These are phyloP conservation scores for Thunnus albacares DNA, from an alignment of 2,797 vertebrate species.

Conservation along the genomic window DNA sequence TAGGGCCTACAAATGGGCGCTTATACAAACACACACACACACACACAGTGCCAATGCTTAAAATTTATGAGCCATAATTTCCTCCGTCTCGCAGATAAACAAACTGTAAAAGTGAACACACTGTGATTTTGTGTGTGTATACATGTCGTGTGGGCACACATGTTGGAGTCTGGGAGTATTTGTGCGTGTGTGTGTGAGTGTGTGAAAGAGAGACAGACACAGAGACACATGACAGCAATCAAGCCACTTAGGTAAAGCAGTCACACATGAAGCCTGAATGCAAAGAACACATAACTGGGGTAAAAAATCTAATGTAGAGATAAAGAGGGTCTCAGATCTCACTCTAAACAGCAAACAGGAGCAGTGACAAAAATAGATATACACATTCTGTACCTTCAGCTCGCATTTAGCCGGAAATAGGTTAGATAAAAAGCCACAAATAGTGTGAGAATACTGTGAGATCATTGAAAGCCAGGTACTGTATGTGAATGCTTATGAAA, in stretches of 20 bases:
- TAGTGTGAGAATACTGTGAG: neutral
- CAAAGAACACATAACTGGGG: slow-evolving; percentile 36
- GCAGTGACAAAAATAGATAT: neutral
- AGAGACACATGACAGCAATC: slow-evolving; percentile 69
- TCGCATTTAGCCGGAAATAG: neutral
- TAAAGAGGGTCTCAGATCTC: slow-evolving; percentile 23
- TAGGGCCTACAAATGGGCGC: slow-evolving; percentile 43
- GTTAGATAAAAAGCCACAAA: slow-evolving; percentile 7
- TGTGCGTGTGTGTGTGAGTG: slow-evolving; percentile 15
- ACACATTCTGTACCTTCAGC: neutral
- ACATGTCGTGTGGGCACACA: neutral
- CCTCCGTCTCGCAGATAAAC: slow-evolving; percentile 52
- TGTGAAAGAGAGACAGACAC: slow-evolving; percentile 33
- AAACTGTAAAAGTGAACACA: slow-evolving; percentile 57
- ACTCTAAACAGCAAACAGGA: slow-evolving; percentile 15
- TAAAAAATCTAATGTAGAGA: slow-evolving; percentile 52
- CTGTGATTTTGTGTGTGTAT: slow-evolving; percentile 18
- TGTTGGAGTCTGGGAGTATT: slow-evolving; percentile 5
- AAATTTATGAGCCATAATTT: slow-evolving; percentile 57
- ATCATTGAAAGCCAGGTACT: neutral
- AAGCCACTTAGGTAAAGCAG: slow-evolving; percentile 52
- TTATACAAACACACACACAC: slow-evolving; percentile 11
- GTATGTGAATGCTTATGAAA: slow-evolving; percentile 7
- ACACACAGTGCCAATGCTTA: slow-evolving; percentile 30
- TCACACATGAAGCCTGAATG: slow-evolving; percentile 49